Evolutionary conservation across 2,888 invertebrate genomes (phyloP), one percentile per base, ranked within the genome.

Genomic region (Euspilapteryx auroguttella): DNA sequence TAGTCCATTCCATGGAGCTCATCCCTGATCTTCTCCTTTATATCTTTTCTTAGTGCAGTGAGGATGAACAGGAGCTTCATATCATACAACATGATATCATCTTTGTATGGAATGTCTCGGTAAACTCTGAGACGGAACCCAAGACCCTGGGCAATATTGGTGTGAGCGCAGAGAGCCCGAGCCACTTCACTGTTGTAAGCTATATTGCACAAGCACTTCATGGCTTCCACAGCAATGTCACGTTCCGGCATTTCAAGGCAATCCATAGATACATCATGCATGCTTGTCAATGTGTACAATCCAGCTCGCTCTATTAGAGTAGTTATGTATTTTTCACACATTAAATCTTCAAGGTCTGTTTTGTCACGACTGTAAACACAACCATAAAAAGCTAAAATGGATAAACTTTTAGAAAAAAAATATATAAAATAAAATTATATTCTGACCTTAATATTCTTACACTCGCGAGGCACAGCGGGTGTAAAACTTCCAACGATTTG

Each of bases 171-270:
- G n/a, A 68, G 38, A 2, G 54, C 56, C 11, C 71, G 43, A 0
- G 69, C 65, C 2, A 55, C 57, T 37, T 69, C 66, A 43, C 73
- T 68, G 53, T 95, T 91, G 52, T 82, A 94, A 29, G 93, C 79
- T 38, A 96, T 73, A 59, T 97, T 97, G 53, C 90, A 94, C 7
- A 96, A 69, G 49, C 93, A 86, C 65, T 95, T 96, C 29, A 90
- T 68, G 1, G 92, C 87, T 63, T 94, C 94, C 4, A 89, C 71
- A 2, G 78, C 79, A 13, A 83, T 69, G 53, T 81, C 61, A 52
- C 81, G 78, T 15, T 65, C 52, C 32, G 65, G 59, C 31, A 65
- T 41, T 21, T 59, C 54, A 12, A 66, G 51, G 9, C 56, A 47
- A 27, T 57, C 47, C 37, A 62, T 49, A 4, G 44, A 39, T 13